Evolutionary conservation across 2,113 vertebrate species (phyloP).

Genomic region (Empidonax alnorum): DNA sequence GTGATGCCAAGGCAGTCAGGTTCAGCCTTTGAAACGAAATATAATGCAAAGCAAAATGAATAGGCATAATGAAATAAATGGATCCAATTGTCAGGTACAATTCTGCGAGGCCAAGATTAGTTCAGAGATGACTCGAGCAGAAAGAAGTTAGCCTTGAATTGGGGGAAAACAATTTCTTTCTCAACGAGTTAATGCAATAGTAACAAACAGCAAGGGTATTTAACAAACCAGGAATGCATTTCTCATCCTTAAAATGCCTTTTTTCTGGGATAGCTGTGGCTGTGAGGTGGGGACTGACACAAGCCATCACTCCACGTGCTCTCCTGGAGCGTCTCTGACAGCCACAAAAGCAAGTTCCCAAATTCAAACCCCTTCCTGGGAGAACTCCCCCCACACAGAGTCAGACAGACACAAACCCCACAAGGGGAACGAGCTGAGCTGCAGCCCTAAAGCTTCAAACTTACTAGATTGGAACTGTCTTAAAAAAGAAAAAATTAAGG

Average conservation of each 20-base stretch:
- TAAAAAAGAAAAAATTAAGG: neutral
- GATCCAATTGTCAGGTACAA: neutral
- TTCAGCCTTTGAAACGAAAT: neutral
- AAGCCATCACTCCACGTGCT: neutral
- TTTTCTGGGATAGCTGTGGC: neutral
- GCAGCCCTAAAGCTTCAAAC: neutral
- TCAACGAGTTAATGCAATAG: neutral
- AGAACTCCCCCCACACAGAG: neutral
- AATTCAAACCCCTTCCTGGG: neutral
- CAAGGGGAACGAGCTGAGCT: neutral
- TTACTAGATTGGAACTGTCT: neutral
- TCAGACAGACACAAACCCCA: neutral
- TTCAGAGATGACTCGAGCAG: neutral
- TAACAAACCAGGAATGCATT: neutral
- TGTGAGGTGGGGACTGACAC: neutral
- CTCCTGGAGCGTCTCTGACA: neutral
- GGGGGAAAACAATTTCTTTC: neutral
- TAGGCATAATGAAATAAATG: neutral
- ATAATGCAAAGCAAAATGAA: conserved; percentile 15
- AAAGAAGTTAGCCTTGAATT: conserved; percentile 14
- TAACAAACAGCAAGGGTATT: neutral
- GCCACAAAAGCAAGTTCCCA: neutral
- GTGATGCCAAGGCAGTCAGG: neutral
- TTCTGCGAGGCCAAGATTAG: conserved; percentile 8
- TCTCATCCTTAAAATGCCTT: neutral